These are phyloP conservation scores for Halictus rubicundus DNA, from an alignment of 1,140 invertebrate genomes.

Conservation along the genomic window DNA sequence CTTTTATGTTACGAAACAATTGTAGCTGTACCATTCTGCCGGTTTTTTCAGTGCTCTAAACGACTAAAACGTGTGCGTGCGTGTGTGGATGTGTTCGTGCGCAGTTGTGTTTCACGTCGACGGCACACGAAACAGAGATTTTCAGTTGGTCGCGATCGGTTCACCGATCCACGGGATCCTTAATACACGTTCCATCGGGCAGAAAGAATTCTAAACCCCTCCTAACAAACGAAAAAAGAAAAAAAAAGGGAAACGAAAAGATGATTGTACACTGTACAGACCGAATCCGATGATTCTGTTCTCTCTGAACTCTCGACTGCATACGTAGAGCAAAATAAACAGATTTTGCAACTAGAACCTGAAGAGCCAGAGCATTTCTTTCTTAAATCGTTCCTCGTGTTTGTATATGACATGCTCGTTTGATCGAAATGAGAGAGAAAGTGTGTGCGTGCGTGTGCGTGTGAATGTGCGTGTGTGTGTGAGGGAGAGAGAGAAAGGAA, in stretches of 20 bases:
- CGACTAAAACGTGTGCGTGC: slow-evolving; percentile 37
- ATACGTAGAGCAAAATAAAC: slow-evolving; percentile 64
- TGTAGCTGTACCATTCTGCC: slow-evolving; percentile 46
- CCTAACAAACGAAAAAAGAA: too few species aligned
- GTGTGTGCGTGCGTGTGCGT: neutral
- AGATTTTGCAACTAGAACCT: slow-evolving; percentile 61
- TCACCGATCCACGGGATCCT: slow-evolving; percentile 32
- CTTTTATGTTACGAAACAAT: slow-evolving; percentile 23
- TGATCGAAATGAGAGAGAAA: neutral
- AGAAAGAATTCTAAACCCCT: slow-evolving; percentile 9
- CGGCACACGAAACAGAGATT: slow-evolving; percentile 33
- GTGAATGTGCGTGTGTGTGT: neutral
- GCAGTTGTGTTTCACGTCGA: slow-evolving; percentile 36
- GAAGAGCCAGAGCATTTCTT: slow-evolving; percentile 32
- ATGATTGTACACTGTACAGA: slow-evolving; percentile 51
- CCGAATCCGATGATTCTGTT: slow-evolving; percentile 45
- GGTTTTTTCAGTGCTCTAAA: slow-evolving; percentile 39
- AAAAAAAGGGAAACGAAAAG: neutral
- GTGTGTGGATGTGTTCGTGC: slow-evolving; percentile 16
- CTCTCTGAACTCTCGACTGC: slow-evolving; percentile 44
- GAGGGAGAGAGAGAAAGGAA: neutral
- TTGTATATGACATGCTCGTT: neutral
- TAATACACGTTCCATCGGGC: slow-evolving; percentile 17
- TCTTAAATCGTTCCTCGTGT: slow-evolving; percentile 37
- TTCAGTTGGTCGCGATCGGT: slow-evolving; percentile 33